Percentiles rank a stretch among this genome's conserved stretches.
These are phyloP conservation scores for Sebastes glaucus DNA, from an alignment of 2,797 vertebrate species.

Conservation along the genomic window DNA sequence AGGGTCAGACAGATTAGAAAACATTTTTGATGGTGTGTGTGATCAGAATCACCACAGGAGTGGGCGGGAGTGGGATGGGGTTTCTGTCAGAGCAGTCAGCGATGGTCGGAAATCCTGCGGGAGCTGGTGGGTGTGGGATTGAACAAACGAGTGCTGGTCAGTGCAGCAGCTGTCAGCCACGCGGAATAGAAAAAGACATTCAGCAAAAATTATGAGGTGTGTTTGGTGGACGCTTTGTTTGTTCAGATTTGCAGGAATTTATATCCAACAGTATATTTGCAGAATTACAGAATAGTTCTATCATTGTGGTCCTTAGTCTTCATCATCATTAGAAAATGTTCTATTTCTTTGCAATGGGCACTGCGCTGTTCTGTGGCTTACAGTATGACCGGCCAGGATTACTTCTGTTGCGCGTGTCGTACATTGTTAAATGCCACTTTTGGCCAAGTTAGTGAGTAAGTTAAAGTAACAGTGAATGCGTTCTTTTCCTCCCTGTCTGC, in stretches of 20 bases:
- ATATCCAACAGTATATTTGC: not conserved
- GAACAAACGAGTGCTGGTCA: not conserved
- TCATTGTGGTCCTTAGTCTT: not conserved
- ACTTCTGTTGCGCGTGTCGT: not conserved
- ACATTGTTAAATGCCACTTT: too few relatives aligned
- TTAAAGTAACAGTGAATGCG: not conserved
- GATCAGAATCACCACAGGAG: not conserved
- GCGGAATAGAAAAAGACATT: not conserved
- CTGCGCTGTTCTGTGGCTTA: not conserved
- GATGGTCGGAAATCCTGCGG: constrained; percentile 1
- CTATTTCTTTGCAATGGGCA: not conserved
- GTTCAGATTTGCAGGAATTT: not conserved
- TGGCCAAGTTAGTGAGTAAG: too few relatives aligned
- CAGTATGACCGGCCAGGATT: not conserved
- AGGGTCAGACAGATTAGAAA: not conserved
- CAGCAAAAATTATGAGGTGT: not conserved
- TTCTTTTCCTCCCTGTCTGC: not conserved
- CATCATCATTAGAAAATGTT: not conserved
- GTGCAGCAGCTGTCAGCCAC: constrained; percentile 3
- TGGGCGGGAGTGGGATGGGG: not conserved
- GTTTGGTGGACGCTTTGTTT: not conserved
- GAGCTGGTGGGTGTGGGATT: not conserved
- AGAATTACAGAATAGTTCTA: not conserved
- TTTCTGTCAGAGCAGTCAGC: constrained; percentile 16
- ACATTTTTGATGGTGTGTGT: not conserved